Evolutionary conservation across 2,888 invertebrate species (phyloP).

Genomic region (Euzetes globulus): DNA sequence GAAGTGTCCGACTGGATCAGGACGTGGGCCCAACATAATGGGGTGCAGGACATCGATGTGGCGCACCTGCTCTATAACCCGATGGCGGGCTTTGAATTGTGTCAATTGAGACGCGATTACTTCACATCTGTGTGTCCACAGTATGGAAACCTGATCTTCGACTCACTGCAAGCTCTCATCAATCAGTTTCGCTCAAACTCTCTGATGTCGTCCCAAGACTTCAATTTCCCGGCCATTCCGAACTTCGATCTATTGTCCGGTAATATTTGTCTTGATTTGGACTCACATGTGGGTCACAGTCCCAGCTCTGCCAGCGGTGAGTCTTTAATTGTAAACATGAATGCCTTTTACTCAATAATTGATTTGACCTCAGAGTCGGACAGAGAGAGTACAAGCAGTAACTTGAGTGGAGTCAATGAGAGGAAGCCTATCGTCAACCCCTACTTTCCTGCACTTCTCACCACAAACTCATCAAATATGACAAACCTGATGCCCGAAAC

Average conservation of each 20-base stretch:
- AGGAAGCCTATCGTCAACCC: background rate
- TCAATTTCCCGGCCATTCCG: constrained; percentile 21
- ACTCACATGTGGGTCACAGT: constrained; percentile 36
- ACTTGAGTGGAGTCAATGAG: constrained; percentile 40
- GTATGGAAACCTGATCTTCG: constrained; percentile 39
- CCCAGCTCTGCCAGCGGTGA: constrained; percentile 38
- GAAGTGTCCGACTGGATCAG: constrained; percentile 42
- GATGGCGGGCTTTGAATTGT: constrained; percentile 39
- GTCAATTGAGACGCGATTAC: constrained; percentile 39
- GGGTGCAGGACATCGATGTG: constrained; percentile 39
- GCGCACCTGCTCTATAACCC: constrained; percentile 40
- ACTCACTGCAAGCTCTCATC: constrained; percentile 38
- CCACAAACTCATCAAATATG: constrained; percentile 8
- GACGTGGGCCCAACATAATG: constrained; percentile 40
- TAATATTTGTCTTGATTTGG: constrained; percentile 32
- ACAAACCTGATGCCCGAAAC: constrained; percentile 11
- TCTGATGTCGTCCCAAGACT: background rate
- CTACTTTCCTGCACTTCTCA: constrained; percentile 1
- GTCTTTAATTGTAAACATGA: too few species aligned
- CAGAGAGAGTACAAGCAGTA: constrained; percentile 41
- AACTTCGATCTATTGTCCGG: constrained; percentile 32
- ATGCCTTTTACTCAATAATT: too few species aligned
- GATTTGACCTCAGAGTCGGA: constrained; percentile 39
- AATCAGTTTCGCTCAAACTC: constrained; percentile 37
- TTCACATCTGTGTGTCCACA: constrained; percentile 40